Percentiles rank a stretch among this genome's conserved stretches.
phyloP scores from a whole-genome alignment of 2,797 vertebrate species.

The Nyctalus aviator region DNA sequence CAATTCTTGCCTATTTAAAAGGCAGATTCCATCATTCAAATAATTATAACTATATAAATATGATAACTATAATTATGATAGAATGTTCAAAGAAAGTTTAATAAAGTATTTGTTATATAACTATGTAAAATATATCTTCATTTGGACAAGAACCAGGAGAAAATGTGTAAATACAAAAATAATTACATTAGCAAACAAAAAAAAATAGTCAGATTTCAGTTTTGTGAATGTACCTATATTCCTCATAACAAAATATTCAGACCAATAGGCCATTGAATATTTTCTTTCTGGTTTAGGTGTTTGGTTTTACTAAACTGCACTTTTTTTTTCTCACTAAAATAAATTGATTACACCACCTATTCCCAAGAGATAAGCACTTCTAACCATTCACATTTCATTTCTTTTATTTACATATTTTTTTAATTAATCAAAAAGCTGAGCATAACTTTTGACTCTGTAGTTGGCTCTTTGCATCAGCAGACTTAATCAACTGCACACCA shows the following conservation, averaged over 20 bases:
- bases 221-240: not conserved
- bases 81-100: conserved; percentile 1
- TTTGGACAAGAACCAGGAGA: not conserved
- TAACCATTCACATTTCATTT: conserved; percentile 26
- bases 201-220: not conserved
- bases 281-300: conserved; percentile 32
- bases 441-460: not conserved
- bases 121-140: not conserved
- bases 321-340: not conserved
- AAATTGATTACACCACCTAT: not conserved
- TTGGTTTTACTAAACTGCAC: not conserved
- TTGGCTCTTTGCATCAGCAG: not conserved
- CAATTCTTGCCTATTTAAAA: not conserved
- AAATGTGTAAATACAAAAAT: not conserved
- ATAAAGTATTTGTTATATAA: not conserved
- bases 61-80: not conserved
- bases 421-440: not conserved
- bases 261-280: not conserved
- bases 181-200: conserved; percentile 27
- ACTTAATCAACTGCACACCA: not conserved
- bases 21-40: not conserved
- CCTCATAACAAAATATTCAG: not conserved
- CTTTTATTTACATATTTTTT: not conserved
- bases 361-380: not conserved
- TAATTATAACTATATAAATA: conserved; percentile 3